Percentiles rank a stretch among this genome's conserved stretches.
Evolutionary conservation across 2,888 invertebrate species (phyloP).

Genomic region (Sussaba pulchella): DNA sequence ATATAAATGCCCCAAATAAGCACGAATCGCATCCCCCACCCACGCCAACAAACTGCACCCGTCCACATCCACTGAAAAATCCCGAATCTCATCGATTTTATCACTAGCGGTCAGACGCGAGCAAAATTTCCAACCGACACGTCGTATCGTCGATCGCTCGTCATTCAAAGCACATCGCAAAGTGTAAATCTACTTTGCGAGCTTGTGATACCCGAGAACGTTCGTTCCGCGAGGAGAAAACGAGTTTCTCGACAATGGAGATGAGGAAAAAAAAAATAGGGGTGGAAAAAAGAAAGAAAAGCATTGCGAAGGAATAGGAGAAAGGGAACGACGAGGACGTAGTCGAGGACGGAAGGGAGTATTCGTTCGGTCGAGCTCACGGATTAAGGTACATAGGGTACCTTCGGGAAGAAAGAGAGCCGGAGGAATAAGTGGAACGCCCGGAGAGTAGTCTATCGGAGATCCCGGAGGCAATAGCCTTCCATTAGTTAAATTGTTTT

Average conservation of each 20-base stretch:
- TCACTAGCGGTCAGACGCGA: too few species aligned
- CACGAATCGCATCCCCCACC: too few species aligned
- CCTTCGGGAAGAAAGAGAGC: constrained; percentile 31
- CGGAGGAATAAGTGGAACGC: constrained; percentile 31
- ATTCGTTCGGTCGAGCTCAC: constrained; percentile 40
- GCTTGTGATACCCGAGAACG: constrained; percentile 2
- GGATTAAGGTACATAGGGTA: constrained; percentile 54
- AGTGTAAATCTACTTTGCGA: constrained; percentile 38
- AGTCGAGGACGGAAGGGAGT: constrained; percentile 10
- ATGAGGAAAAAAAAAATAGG: constrained; percentile 1
- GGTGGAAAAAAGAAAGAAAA: constrained; percentile 4
- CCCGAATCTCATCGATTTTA: too few species aligned
- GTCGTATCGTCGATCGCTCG: constrained; percentile 20
- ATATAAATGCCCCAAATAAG: too few species aligned
- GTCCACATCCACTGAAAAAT: too few species aligned
- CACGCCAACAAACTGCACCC: too few species aligned
- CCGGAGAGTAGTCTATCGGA: constrained; percentile 58
- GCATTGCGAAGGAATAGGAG: constrained; percentile 5
- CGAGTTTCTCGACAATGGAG: constrained; percentile 56
- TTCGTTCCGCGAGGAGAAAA: constrained; percentile 6
- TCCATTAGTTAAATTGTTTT: constrained; percentile 83
- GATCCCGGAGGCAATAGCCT: constrained; percentile 73
- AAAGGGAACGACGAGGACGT: constrained; percentile 42
- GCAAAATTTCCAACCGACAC: too few species aligned
- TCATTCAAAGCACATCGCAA: constrained; percentile 13